These are phyloP conservation scores for Punctoribates punctum DNA, from an alignment of 2,888 invertebrate species.

Conservation along the genomic window DNA sequence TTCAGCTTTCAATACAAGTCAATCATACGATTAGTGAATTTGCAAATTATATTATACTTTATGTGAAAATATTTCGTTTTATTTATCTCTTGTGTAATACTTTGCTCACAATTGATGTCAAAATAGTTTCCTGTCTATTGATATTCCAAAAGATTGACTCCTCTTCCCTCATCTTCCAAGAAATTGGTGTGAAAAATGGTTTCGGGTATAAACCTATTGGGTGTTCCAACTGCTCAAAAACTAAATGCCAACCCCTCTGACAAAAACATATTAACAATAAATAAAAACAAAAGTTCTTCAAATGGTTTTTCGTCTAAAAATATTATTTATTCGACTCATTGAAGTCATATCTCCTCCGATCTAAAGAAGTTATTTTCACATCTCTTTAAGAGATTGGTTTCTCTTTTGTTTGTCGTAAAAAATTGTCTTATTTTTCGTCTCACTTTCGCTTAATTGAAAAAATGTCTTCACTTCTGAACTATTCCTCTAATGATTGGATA, in stretches of 20 bases:
- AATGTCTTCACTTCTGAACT: neutral
- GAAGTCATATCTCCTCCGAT: neutral
- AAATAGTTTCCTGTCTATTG: neutral
- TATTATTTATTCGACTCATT: neutral
- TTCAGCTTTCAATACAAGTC: neutral
- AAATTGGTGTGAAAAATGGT: neutral
- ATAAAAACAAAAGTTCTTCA: neutral
- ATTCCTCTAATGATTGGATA: neutral
- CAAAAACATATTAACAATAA: neutral
- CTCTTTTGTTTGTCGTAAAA: too few species aligned
- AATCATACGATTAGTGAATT: neutral
- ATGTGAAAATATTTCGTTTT: neutral
- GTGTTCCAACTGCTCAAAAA: neutral
- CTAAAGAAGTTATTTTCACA: too few species aligned
- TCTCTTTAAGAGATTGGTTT: too few species aligned
- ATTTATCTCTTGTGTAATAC: neutral
- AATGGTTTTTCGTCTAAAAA: neutral
- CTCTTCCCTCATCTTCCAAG: neutral
- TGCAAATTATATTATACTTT: neutral
- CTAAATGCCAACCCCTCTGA: neutral
- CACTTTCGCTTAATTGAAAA: neutral
- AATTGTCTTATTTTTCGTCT: too few species aligned
- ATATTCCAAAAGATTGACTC: neutral
- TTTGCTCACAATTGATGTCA: neutral
- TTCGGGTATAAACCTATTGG: neutral